A percentile compares a stretch with the other conserved stretches of the same genome.
Conservation (phyloP, 2,113 vertebrate genomes). For the Engystomops pustulosus region DNA sequence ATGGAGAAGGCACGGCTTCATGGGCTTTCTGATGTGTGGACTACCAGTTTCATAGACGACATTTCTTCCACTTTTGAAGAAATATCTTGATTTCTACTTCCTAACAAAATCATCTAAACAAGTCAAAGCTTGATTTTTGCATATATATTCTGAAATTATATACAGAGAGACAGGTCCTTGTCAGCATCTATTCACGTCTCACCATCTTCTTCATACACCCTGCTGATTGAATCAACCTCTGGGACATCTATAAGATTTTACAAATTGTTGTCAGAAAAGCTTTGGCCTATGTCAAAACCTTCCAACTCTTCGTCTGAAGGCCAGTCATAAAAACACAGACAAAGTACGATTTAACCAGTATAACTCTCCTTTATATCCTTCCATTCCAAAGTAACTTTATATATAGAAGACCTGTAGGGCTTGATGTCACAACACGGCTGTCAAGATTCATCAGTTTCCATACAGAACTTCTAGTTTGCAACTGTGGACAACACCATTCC, state of each 20-base stretch:
- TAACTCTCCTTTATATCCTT: background rate
- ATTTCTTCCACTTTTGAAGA: background rate
- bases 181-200: background rate
- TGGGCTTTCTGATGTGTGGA: background rate
- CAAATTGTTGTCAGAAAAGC: conserved; percentile 6
- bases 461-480: background rate
- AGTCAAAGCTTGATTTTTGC: background rate
- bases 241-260: background rate
- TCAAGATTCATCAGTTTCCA: background rate
- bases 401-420: conserved; percentile 10
- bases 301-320: background rate
- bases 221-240: background rate
- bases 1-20: background rate
- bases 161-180: background rate
- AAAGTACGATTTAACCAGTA: background rate
- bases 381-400: background rate
- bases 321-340: background rate
- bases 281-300: conserved; percentile 10
- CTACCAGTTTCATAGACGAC: background rate
- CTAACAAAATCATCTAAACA: too few relatives aligned
- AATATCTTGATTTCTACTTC: background rate
- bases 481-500: background rate
- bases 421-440: background rate
- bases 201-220: background rate
- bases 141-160: too few relatives aligned